A percentile compares a stretch with the other conserved stretches of the same genome.
Evolutionary conservation across 1,140 invertebrate species (phyloP).

Genomic region (Euglossa dilemma): DNA sequence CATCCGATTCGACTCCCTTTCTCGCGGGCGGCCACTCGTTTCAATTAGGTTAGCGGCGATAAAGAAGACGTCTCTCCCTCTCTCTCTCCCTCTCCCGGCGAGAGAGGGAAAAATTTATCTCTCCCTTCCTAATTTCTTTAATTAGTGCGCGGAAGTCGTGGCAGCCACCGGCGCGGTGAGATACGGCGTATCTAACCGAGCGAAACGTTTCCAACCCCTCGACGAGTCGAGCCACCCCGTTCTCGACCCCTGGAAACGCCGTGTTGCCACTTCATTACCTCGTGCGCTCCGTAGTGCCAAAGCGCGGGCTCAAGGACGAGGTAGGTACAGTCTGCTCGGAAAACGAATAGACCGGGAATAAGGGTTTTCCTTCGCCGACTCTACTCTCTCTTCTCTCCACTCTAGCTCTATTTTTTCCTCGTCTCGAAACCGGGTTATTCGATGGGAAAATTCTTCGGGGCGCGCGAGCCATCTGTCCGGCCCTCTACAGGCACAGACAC

Average conservation of each 20-base stretch:
- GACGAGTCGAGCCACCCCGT: constrained; percentile 57
- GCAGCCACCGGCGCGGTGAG: constrained; percentile 45
- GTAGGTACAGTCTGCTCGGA: constrained; percentile 54
- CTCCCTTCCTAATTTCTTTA: constrained; percentile 63
- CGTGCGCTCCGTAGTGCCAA: constrained; percentile 63
- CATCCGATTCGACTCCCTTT: constrained; percentile 37
- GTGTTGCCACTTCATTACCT: constrained; percentile 78
- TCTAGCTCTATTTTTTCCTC: background rate
- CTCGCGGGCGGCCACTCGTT: constrained; percentile 47
- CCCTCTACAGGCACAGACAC: too few relatives aligned
- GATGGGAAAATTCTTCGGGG: background rate
- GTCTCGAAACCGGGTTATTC: background rate
- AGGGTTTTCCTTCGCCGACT: too few relatives aligned
- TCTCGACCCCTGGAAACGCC: constrained; percentile 71
- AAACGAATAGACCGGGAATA: constrained; percentile 42
- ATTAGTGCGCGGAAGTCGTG: constrained; percentile 65
- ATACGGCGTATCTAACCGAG: constrained; percentile 66
- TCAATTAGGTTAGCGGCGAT: constrained; percentile 60
- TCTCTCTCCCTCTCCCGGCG: constrained; percentile 7
- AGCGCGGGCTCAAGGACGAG: constrained; percentile 38
- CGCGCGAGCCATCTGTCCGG: too few relatives aligned
- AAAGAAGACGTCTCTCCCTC: too few relatives aligned
- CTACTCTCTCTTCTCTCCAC: background rate
- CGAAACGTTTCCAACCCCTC: constrained; percentile 64
- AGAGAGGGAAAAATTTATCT: constrained; percentile 56